A percentile compares a stretch with the other conserved stretches of the same genome.
These are phyloP conservation scores for Tinamus guttatus DNA, from an alignment of 2,113 vertebrate species.

Conservation along the genomic window DNA sequence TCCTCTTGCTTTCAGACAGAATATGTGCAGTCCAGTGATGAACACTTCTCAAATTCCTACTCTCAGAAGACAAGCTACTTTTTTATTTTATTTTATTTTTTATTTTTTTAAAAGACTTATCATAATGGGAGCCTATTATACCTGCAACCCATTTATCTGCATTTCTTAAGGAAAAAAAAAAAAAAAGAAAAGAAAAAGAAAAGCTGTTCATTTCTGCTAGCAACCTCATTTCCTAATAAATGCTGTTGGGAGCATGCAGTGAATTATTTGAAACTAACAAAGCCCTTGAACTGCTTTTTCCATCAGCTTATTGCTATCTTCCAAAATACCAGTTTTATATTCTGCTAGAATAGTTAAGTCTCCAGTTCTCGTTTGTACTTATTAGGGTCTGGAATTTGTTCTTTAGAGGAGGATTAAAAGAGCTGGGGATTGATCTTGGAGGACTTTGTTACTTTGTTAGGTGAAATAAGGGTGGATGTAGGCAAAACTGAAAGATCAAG, in stretches of 20 bases:
- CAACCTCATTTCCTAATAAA: background rate
- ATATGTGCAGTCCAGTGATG: background rate
- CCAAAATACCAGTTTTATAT: background rate
- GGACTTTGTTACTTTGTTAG: background rate
- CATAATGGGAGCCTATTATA: background rate
- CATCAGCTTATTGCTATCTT: background rate
- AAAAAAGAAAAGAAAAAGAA: background rate
- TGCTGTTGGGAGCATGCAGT: background rate
- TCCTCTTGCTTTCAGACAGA: background rate
- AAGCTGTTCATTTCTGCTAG: background rate
- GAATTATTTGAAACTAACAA: background rate
- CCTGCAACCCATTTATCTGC: background rate
- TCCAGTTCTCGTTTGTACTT: background rate
- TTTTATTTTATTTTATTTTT: background rate
- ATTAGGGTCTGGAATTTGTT: background rate
- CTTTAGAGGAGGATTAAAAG: background rate
- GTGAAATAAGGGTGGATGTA: background rate
- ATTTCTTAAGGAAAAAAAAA: background rate
- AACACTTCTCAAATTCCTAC: background rate
- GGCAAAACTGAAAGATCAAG: background rate
- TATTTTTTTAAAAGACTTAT: background rate
- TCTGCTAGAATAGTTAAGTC: background rate
- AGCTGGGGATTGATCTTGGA: background rate
- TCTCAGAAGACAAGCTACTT: background rate
- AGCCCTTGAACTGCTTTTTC: background rate